These are phyloP conservation scores for Asteroscopus sphinx DNA, from an alignment of 2,888 invertebrate species.

Conservation along the genomic window DNA sequence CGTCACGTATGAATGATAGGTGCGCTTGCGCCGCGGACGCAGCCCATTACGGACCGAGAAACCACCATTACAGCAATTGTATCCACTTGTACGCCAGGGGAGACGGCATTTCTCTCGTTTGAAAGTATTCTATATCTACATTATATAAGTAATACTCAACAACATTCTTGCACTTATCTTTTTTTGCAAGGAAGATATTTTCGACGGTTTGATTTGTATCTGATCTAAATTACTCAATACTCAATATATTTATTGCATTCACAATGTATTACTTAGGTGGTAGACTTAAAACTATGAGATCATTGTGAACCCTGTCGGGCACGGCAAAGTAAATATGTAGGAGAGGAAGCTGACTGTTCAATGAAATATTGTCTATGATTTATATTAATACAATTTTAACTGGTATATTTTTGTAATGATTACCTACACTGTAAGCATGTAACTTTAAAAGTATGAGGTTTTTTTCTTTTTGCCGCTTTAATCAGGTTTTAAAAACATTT, in stretches of 20 bases:
- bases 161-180: slow-evolving; percentile 8
- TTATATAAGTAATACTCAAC: slow-evolving; percentile 1
- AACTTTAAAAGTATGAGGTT: slow-evolving; percentile 3
- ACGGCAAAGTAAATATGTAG: too few relatives aligned
- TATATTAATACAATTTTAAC: too few relatives aligned
- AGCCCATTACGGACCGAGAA: slow-evolving; percentile 71
- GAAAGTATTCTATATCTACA: slow-evolving; percentile 23
- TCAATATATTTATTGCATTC: too few relatives aligned
- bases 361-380: too few relatives aligned
- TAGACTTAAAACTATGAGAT: too few relatives aligned
- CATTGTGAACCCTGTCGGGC: too few relatives aligned
- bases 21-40: slow-evolving; percentile 63
- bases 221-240: slow-evolving; percentile 30
- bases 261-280: too few relatives aligned
- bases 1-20: slow-evolving; percentile 68
- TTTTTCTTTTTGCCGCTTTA: slow-evolving; percentile 5
- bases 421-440: not conserved
- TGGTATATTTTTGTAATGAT: too few relatives aligned
- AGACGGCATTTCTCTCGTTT: slow-evolving; percentile 50
- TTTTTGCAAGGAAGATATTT: slow-evolving; percentile 5
- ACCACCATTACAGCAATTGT: slow-evolving; percentile 70
- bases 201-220: slow-evolving; percentile 12
- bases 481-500: slow-evolving; percentile 5
- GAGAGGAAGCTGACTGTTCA: too few relatives aligned
- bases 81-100: slow-evolving; percentile 50